Percentiles rank a stretch among this genome's conserved stretches.
These are phyloP conservation scores for Sciurus niger DNA, from an alignment of 2,113 vertebrate species.

Conservation along the genomic window DNA sequence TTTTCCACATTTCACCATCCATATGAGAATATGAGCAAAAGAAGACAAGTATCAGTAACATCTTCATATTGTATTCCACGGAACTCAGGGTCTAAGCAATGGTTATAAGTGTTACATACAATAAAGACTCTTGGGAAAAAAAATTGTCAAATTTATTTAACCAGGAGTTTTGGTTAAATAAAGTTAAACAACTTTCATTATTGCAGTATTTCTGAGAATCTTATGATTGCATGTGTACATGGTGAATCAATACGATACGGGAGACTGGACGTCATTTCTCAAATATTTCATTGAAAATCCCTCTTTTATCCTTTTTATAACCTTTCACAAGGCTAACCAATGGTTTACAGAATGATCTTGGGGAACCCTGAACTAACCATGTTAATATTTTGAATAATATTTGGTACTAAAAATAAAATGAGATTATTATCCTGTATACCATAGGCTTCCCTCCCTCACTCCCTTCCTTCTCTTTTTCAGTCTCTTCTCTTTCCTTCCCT, in stretches of 20 bases:
- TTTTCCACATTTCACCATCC: background rate
- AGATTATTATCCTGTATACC: background rate
- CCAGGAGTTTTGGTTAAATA: background rate
- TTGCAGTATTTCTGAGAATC: background rate
- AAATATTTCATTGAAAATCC: background rate
- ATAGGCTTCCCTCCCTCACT: background rate
- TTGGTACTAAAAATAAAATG: conserved; percentile 2
- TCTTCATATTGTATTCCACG: background rate
- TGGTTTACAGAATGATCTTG: background rate
- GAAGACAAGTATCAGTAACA: background rate
- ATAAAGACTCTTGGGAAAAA: background rate
- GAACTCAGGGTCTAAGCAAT: background rate
- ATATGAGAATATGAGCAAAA: background rate
- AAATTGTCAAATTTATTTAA: background rate
- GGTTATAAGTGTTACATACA: background rate
- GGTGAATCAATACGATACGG: background rate
- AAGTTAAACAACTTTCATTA: conserved; percentile 21
- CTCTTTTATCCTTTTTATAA: background rate
- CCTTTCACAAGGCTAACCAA: background rate
- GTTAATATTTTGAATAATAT: conserved; percentile 15
- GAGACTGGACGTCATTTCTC: background rate
- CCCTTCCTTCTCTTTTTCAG: too few species aligned
- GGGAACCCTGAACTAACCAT: background rate
- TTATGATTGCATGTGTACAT: background rate
- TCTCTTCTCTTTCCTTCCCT: too few species aligned